Evolutionary conservation across 2,888 invertebrate species (phyloP).

Genomic region (Stramonita haemastoma): DNA sequence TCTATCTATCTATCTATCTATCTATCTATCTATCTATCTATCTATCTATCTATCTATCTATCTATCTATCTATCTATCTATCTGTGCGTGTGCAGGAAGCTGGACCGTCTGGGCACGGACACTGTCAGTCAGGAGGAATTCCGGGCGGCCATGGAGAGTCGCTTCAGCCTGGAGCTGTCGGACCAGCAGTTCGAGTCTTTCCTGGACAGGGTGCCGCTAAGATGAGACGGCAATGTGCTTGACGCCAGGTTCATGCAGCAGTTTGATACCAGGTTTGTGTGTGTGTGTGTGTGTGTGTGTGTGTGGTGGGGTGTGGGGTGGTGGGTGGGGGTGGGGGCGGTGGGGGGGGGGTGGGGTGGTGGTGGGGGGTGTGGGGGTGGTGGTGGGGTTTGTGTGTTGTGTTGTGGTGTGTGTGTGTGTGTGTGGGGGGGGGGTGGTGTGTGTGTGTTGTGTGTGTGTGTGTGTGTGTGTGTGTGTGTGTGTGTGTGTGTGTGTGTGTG

Average conservation of each 20-base stretch:
- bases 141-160: constrained; percentile 75
- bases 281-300: neutral
- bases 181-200: constrained; percentile 73
- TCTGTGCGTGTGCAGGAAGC: constrained; percentile 63
- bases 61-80: neutral
- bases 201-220: constrained; percentile 73
- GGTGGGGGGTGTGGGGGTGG: too few species aligned
- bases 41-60: too few species aligned
- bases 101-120: constrained; percentile 73
- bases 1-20: too few species aligned
- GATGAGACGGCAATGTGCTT: constrained; percentile 74
- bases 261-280: constrained; percentile 75
- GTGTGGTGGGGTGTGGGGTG: neutral
- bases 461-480: too few species aligned
- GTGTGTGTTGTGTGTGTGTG: too few species aligned
- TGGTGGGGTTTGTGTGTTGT: neutral
- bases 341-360: neutral
- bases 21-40: too few species aligned
- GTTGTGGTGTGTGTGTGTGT: neutral
- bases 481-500: too few species aligned
- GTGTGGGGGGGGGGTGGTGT: neutral
- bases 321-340: neutral
- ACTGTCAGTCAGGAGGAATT: constrained; percentile 75
- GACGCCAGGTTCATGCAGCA: constrained; percentile 76
- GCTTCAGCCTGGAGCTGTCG: constrained; percentile 72